Percentiles rank a stretch among this genome's conserved stretches.
Evolutionary conservation across 2,888 invertebrate species (phyloP).

Genomic region (Baccha elongata): DNA sequence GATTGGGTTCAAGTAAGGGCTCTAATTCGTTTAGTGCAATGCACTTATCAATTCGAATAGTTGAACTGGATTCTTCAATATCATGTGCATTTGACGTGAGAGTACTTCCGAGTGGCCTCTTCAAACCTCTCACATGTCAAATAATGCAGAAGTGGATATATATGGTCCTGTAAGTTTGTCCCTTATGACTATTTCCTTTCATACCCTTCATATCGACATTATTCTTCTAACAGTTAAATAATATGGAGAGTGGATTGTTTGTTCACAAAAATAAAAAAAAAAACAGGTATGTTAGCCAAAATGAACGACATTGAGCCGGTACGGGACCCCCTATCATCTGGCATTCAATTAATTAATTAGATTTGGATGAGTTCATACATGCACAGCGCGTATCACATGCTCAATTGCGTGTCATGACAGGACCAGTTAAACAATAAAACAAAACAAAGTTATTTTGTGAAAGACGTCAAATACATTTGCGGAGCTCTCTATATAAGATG

Average conservation of each 20-base stretch:
- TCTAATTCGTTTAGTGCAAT: slow-evolving; percentile 32
- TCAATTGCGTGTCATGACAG: slow-evolving; percentile 70
- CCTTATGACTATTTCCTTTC: slow-evolving; percentile 19
- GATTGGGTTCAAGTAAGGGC: slow-evolving; percentile 2
- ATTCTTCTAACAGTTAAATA: slow-evolving; percentile 30
- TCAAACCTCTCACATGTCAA: slow-evolving; percentile 33
- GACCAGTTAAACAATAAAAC: slow-evolving; percentile 68
- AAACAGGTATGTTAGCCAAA: slow-evolving; percentile 27
- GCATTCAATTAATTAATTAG: slow-evolving; percentile 71
- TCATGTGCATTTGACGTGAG: slow-evolving; percentile 52
- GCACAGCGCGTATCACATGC: slow-evolving; percentile 62
- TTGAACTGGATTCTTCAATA: not conserved
- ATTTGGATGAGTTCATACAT: slow-evolving; percentile 62
- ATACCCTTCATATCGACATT: slow-evolving; percentile 31
- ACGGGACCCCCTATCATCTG: slow-evolving; percentile 5
- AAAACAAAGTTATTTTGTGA: slow-evolving; percentile 57
- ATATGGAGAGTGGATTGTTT: slow-evolving; percentile 20
- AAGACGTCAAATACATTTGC: slow-evolving; percentile 65
- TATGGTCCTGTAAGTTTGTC: slow-evolving; percentile 18
- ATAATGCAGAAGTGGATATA: slow-evolving; percentile 27
- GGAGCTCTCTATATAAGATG: slow-evolving; percentile 31
- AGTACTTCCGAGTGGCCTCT: slow-evolving; percentile 42
- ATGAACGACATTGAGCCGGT: slow-evolving; percentile 14
- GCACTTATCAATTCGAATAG: slow-evolving; percentile 12
- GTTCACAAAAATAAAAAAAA: no score